phyloP scores from a whole-genome alignment of 2,113 vertebrate species.

The Paedocypris sp. region DNA sequence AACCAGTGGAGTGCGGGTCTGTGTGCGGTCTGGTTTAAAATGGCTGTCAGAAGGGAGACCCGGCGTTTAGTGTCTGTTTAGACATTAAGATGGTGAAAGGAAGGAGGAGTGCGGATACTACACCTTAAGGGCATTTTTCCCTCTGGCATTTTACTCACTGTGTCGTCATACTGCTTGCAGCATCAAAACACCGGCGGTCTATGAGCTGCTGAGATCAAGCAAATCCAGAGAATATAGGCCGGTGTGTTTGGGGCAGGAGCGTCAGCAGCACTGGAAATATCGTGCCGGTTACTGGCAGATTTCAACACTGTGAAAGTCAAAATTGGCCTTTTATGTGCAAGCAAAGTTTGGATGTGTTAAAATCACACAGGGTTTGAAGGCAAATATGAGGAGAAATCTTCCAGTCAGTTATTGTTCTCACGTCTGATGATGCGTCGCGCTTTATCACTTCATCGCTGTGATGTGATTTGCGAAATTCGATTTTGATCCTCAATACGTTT shows the following conservation, averaged over 20 bases:
- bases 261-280: not conserved
- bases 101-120: constrained; percentile 24
- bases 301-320: not conserved
- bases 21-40: constrained; percentile 11
- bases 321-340: not conserved
- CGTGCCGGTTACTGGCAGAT: not conserved
- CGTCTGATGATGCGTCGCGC: too few species aligned
- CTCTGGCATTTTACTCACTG: constrained; percentile 23
- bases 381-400: too few species aligned
- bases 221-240: constrained; percentile 6
- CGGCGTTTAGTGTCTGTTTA: constrained; percentile 18
- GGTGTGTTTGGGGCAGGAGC: not conserved
- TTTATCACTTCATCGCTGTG: too few species aligned
- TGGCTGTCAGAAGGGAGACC: constrained; percentile 12
- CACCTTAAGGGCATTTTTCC: constrained; percentile 38
- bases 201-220: constrained; percentile 21
- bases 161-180: constrained; percentile 28
- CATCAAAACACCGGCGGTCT: constrained; percentile 18
- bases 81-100: constrained; percentile 12
- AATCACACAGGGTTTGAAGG: too few species aligned
- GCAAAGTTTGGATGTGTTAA: too few species aligned
- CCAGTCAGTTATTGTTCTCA: too few species aligned
- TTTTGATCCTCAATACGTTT: too few species aligned
- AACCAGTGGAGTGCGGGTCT: not conserved
- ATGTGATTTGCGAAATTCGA: too few species aligned